These are phyloP conservation scores for Hippocampus kuda DNA, from an alignment of 2,797 vertebrate species.

Conservation along the genomic window DNA sequence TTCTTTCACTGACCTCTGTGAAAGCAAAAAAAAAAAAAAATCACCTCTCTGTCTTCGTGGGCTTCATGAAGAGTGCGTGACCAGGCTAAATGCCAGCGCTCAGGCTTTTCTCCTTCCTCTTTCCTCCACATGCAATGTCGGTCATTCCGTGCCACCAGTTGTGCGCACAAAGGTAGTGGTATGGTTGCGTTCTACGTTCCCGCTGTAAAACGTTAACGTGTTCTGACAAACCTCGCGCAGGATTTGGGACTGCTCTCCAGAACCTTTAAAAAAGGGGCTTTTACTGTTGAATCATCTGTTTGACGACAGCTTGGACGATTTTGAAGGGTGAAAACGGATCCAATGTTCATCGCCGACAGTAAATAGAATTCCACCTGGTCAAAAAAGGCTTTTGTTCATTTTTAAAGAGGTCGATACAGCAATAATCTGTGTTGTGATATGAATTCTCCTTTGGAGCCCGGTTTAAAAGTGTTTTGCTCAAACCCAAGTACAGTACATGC, in stretches of 20 bases:
- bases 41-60: slow-evolving; percentile 42
- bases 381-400: too few species aligned
- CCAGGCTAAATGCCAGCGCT: slow-evolving; percentile 44
- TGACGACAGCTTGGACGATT: neutral
- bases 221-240: slow-evolving; percentile 24
- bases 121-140: slow-evolving; percentile 49
- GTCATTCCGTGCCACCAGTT: slow-evolving; percentile 28
- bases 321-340: neutral
- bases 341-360: too few species aligned
- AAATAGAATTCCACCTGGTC: too few species aligned
- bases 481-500: too few species aligned
- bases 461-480: too few species aligned
- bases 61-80: slow-evolving; percentile 48
- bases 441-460: too few species aligned
- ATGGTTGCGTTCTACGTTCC: slow-evolving; percentile 21
- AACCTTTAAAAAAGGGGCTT: slow-evolving; percentile 8
- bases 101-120: slow-evolving; percentile 55
- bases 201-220: slow-evolving; percentile 31
- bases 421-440: too few species aligned
- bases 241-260: slow-evolving; percentile 18
- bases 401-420: too few species aligned
- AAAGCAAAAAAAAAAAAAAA: slow-evolving; percentile 36
- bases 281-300: neutral
- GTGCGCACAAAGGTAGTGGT: slow-evolving; percentile 36
- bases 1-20: slow-evolving; percentile 44